Base-by-base conservation (phyloP, 2,113 vertebrate species). In the Irena cyanogastra region DNA sequence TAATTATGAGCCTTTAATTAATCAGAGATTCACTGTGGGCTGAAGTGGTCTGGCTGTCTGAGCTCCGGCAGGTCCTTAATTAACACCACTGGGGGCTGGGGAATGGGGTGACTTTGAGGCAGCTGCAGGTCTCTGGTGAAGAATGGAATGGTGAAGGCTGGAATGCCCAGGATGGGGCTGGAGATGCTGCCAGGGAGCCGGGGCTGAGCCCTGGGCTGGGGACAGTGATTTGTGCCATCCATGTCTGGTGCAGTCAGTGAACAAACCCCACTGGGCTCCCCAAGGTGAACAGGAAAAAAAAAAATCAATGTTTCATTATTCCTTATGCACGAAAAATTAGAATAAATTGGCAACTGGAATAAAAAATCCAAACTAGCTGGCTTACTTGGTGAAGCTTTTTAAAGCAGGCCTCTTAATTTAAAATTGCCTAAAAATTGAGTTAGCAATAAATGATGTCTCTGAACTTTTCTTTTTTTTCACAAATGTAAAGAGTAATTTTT, bases 1-100 rank as follows among this genome's bases (percentile, higher is more conserved):
- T 97, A 96, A 95, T 96, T 93, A 93, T 52, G 90, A 94, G 71
- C 64, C 64, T 90, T 90, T 96, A 96, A 97, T 96, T 97, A 96
- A 97, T 93, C 68, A 94, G 88, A 27, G 31, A 6, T 85, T 96
- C 90, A 27, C 88, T 89, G 85, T 77, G 82, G 90, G 88, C 75
- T 88, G 88, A 47, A 93, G 93, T 92, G 94, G 90, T 83, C 80
- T 94, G 94, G 61, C 83, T 95, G 87, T 22, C 80, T 92, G 64
- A 87, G 83, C 93, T 87, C 70, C 5, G 10, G 54, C 80, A 78
- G 76, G 71, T 93, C 84, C 69, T 63, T 95, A 91, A 95, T 97
- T 95, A 94, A 50, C 64, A 17, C 30, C 41, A 52, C 41, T 0
- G 13, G 59, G 70, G 94, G 78, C 64, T 24, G 50, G 70, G 77